These are phyloP conservation scores for Eospalax fontanierii DNA, from an alignment of 2,797 vertebrate species.

Conservation along the genomic window DNA sequence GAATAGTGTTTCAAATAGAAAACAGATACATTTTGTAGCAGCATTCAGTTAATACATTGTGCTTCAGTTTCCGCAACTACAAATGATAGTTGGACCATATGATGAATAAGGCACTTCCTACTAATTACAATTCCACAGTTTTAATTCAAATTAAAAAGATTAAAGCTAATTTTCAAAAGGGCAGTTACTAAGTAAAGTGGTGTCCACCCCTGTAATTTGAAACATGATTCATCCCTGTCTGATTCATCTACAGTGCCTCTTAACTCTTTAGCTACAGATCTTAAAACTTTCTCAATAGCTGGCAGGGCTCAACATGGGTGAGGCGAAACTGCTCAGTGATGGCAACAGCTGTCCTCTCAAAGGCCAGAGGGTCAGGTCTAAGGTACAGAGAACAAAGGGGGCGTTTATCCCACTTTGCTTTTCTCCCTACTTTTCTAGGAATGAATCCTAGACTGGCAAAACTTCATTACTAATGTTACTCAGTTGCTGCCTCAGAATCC, in stretches of 20 bases:
- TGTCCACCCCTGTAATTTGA: conserved; percentile 72
- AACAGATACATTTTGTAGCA: conserved; percentile 22
- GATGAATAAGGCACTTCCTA: conserved; percentile 2
- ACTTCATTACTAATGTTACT: not conserved
- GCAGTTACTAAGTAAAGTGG: conserved; percentile 72
- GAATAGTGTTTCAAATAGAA: conserved; percentile 13
- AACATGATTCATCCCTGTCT: conserved; percentile 71
- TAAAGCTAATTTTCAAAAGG: conserved; percentile 77
- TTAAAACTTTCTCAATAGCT: not conserved
- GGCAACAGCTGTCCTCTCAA: not conserved
- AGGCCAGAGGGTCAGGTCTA: not conserved
- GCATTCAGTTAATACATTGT: not conserved
- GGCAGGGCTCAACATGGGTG: not conserved
- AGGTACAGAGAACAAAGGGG: not conserved
- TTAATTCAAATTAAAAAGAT: conserved; percentile 69
- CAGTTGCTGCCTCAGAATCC: not conserved
- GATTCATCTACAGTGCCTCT: conserved; percentile 55
- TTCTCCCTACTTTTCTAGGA: not conserved
- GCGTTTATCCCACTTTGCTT: not conserved
- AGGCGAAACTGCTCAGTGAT: not conserved
- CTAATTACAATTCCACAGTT: conserved; percentile 56
- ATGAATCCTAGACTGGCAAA: not conserved
- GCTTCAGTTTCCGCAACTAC: conserved; percentile 50
- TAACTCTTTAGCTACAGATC: conserved; percentile 30
- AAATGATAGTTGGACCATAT: conserved; percentile 4